phyloP scores from a whole-genome alignment of 2,888 invertebrate genomes.

The Endomychus coccineus region DNA sequence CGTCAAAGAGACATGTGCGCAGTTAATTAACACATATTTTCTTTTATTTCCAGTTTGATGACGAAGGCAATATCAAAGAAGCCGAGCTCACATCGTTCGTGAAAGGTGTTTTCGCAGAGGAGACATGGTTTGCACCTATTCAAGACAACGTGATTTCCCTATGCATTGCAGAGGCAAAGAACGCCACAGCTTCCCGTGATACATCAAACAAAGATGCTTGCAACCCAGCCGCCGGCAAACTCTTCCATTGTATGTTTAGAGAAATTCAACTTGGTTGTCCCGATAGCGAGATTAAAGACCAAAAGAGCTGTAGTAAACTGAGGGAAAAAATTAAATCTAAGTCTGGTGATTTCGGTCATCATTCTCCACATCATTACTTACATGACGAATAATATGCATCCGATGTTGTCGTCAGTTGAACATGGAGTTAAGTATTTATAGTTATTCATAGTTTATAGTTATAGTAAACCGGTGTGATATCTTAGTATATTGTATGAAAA shows the following conservation, averaged over 20 bases:
- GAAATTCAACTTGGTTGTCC: constrained; percentile 41
- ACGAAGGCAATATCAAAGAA: constrained; percentile 34
- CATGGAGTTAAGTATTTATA: too few species aligned
- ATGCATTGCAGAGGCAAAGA: constrained; percentile 36
- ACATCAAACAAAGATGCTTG: constrained; percentile 29
- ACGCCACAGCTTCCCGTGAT: constrained; percentile 25
- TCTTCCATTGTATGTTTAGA: constrained; percentile 39
- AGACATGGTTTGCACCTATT: constrained; percentile 33
- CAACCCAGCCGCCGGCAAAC: constrained; percentile 35
- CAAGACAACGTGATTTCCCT: constrained; percentile 35
- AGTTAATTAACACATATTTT: constrained; percentile 1
- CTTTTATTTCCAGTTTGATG: constrained; percentile 37
- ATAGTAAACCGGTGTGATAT: too few species aligned
- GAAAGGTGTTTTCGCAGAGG: constrained; percentile 30
- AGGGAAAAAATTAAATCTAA: constrained; percentile 31
- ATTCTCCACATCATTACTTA: constrained; percentile 8
- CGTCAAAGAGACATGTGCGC: not conserved
- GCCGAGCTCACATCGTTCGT: constrained; percentile 30
- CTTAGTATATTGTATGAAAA: too few species aligned
- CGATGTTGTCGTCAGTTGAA: too few species aligned
- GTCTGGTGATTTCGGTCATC: constrained; percentile 5
- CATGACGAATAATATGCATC: constrained; percentile 12
- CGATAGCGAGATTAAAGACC: constrained; percentile 39
- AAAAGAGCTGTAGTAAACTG: constrained; percentile 35
- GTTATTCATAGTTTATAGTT: too few species aligned